Evolutionary conservation across 2,888 invertebrate species (phyloP).

Genomic region (Apeira syringaria): DNA sequence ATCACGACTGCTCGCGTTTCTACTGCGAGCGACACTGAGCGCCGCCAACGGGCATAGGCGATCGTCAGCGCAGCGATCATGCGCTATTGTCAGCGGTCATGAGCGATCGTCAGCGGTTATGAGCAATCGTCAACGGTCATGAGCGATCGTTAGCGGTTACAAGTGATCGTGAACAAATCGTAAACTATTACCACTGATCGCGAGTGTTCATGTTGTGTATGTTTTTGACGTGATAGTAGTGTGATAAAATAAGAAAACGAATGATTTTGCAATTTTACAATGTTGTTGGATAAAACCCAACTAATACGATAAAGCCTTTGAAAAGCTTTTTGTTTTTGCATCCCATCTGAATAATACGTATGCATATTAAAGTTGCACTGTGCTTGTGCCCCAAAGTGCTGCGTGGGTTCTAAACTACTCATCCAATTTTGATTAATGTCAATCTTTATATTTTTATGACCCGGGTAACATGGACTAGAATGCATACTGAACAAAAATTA

Average conservation of each 20-base stretch:
- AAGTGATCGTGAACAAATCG: not conserved
- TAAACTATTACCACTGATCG: constrained; percentile 2
- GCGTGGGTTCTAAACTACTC: too few species aligned
- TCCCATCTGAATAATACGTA: too few species aligned
- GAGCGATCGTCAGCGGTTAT: constrained; percentile 1
- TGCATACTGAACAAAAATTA: too few species aligned
- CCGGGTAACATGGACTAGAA: too few species aligned
- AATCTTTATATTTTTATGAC: too few species aligned
- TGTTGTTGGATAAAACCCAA: too few species aligned
- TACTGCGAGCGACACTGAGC: constrained; percentile 72
- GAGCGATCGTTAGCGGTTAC: not conserved
- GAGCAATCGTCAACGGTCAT: not conserved
- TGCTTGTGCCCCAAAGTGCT: too few species aligned
- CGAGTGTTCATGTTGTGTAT: constrained; percentile 1
- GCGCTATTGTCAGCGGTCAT: too few species aligned
- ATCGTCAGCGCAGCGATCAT: constrained; percentile 1
- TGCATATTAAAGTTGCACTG: too few species aligned
- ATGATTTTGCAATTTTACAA: constrained; percentile 9
- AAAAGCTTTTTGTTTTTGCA: too few species aligned
- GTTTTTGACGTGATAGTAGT: constrained; percentile 18
- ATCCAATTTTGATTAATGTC: too few species aligned
- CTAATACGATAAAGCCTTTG: too few species aligned
- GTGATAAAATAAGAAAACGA: constrained; percentile 23
- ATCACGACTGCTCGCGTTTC: constrained; percentile 87
- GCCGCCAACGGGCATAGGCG: not conserved